Conservation (phyloP, 2,797 vertebrate species). For the Hemitrygon akajei region DNA sequence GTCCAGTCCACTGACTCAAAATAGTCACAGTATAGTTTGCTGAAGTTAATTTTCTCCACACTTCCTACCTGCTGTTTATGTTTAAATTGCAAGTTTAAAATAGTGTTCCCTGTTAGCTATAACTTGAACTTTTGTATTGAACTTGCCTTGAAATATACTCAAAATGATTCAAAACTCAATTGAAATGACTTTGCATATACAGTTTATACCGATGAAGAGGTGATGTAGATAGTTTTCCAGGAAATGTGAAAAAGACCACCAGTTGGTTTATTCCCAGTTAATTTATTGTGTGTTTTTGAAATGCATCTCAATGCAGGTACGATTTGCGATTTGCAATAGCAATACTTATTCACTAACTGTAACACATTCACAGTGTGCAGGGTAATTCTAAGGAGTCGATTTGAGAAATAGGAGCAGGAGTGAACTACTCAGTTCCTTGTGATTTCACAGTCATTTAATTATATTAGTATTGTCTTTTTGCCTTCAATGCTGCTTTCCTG, state of each 20-base stretch:
- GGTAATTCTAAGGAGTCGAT: too few species aligned
- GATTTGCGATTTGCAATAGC: background rate
- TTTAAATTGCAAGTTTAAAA: background rate
- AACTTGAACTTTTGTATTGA: background rate
- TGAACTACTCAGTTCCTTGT: too few species aligned
- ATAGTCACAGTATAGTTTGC: background rate
- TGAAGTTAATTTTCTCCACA: background rate
- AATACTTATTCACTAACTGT: background rate
- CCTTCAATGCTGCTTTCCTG: too few species aligned
- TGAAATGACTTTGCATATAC: background rate
- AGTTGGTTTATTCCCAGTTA: background rate
- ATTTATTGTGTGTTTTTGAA: background rate
- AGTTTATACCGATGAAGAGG: background rate
- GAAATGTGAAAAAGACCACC: background rate
- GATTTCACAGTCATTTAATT: too few species aligned
- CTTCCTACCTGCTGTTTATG: background rate
- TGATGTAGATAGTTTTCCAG: background rate
- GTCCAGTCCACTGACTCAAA: too few species aligned
- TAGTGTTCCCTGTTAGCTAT: background rate
- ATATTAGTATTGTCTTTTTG: too few species aligned
- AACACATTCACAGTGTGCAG: background rate
- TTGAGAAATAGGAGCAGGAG: too few species aligned
- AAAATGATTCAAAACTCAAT: background rate
- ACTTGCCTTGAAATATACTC: background rate
- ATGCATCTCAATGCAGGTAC: background rate